Percentiles rank a stretch among this genome's conserved stretches.
phyloP scores from a whole-genome alignment of 2,113 vertebrate genomes.

The Otus sunia region DNA sequence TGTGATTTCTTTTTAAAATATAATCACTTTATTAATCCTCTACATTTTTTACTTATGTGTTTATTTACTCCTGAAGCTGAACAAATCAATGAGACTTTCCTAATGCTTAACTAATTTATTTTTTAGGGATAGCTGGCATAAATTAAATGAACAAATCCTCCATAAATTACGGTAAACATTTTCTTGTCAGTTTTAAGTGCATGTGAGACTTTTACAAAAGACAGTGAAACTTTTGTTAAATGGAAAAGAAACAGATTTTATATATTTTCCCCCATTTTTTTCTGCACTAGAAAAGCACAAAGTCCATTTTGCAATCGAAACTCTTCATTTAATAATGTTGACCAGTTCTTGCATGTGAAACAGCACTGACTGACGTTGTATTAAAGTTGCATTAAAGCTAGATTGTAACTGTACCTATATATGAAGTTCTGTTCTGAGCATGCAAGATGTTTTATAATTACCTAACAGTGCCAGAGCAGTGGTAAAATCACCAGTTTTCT shows the following conservation, averaged over 20 bases:
- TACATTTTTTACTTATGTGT: background rate
- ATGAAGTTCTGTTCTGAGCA: background rate
- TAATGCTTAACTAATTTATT: background rate
- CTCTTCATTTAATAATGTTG: fast-evolving
- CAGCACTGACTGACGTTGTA: background rate
- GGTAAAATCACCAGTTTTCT: slow-evolving; percentile 75
- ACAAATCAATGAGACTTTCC: background rate
- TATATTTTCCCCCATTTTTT: background rate
- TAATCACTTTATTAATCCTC: background rate
- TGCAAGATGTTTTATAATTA: background rate
- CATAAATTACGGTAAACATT: background rate
- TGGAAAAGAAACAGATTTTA: background rate
- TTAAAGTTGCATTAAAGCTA: background rate
- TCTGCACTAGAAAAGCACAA: background rate
- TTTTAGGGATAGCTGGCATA: background rate
- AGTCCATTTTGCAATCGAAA: background rate
- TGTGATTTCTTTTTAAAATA: background rate
- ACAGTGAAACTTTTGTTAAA: background rate
- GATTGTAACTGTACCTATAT: background rate
- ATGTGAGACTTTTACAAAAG: background rate
- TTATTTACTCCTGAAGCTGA: background rate
- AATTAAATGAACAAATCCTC: background rate
- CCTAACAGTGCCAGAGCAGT: slow-evolving; percentile 79
- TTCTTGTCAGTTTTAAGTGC: background rate
- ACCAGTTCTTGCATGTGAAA: background rate